These are phyloP conservation scores for Sciaenops ocellatus DNA, from an alignment of 2,797 vertebrate species.

Conservation along the genomic window DNA sequence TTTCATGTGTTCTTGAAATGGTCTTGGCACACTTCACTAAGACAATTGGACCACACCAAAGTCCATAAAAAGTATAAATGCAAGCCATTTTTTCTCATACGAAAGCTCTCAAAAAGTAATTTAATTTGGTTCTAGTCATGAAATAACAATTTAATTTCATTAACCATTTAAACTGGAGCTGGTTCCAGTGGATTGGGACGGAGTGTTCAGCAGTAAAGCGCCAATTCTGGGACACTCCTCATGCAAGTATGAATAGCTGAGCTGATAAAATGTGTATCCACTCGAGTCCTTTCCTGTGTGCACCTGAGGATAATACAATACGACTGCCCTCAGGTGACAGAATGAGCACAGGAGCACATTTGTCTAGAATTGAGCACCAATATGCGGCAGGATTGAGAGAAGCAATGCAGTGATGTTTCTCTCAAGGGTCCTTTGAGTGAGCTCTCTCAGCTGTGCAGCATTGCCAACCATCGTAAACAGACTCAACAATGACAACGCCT, in stretches of 20 bases:
- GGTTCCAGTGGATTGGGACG: conserved; percentile 24
- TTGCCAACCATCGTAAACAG: conserved; percentile 50
- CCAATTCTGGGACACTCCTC: conserved; percentile 24
- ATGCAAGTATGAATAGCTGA: conserved; percentile 50
- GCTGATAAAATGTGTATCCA: conserved; percentile 52
- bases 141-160: conserved; percentile 54
- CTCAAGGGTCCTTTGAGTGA: conserved; percentile 62
- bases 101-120: conserved; percentile 44
- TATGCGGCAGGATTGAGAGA: conserved; percentile 56
- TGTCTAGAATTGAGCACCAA: conserved; percentile 64
- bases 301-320: conserved; percentile 64
- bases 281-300: conserved; percentile 31
- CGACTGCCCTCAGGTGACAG: conserved; percentile 71
- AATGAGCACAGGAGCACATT: conserved; percentile 68
- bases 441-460: conserved; percentile 52
- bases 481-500: conserved; percentile 25
- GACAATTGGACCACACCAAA: conserved; percentile 41
- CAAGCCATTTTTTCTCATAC: neutral
- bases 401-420: conserved; percentile 55
- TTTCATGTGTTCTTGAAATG: conserved; percentile 54
- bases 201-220: conserved; percentile 10
- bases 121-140: conserved; percentile 46
- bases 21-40: conserved; percentile 39
- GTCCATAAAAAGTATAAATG: conserved; percentile 26
- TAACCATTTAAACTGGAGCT: conserved; percentile 36